Conservation (phyloP, 2,888 invertebrate genomes). For the Chalcis sispes region DNA sequence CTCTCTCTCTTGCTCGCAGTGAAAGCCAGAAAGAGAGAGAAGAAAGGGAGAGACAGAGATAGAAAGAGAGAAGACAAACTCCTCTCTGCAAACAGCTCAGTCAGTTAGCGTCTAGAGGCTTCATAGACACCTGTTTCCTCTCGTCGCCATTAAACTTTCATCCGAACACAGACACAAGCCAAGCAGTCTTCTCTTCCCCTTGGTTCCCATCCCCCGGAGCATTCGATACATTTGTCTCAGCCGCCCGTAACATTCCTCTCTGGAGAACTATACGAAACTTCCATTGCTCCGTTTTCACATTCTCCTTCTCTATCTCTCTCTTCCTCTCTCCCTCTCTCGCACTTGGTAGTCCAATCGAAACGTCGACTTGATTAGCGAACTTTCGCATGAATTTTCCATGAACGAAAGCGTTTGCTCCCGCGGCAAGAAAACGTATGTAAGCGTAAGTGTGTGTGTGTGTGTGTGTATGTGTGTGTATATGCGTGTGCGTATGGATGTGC, state of each 20-base stretch:
- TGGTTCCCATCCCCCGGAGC: too few relatives aligned
- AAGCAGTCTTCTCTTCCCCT: background rate
- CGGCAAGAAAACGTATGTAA: slow-evolving; percentile 11
- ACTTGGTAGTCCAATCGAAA: background rate
- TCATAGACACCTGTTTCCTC: background rate
- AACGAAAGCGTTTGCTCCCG: slow-evolving; percentile 1
- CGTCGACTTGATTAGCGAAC: slow-evolving; percentile 42
- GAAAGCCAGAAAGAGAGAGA: too few relatives aligned
- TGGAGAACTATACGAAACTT: background rate
- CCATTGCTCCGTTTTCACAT: background rate
- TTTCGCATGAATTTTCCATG: slow-evolving; percentile 50
- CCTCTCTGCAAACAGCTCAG: too few relatives aligned
- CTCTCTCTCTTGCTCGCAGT: too few relatives aligned
- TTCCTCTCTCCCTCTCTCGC: background rate
- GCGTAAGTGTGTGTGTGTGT: too few relatives aligned
- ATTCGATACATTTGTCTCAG: slow-evolving; percentile 18
- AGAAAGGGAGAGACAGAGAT: too few relatives aligned
- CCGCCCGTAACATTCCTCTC: background rate
- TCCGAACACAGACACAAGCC: background rate
- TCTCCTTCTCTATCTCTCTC: too few relatives aligned
- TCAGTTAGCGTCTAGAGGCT: too few relatives aligned
- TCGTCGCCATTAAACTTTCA: slow-evolving; percentile 33
- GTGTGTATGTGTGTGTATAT: too few relatives aligned
- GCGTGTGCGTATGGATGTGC: too few relatives aligned
- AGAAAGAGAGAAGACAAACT: too few relatives aligned